These are phyloP conservation scores for Chorisops tibialis DNA, from an alignment of 2,888 invertebrate genomes.

Conservation along the genomic window DNA sequence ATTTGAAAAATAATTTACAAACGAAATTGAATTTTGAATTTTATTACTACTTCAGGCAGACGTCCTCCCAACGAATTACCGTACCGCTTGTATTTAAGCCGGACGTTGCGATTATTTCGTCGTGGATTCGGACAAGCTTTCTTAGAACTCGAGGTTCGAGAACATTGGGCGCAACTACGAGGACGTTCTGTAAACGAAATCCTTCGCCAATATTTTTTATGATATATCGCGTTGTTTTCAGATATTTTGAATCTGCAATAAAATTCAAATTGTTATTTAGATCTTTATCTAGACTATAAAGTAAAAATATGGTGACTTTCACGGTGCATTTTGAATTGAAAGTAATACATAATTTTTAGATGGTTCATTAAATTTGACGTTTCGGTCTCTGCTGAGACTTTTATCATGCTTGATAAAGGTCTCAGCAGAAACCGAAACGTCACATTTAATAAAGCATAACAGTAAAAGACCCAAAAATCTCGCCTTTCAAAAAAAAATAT, in stretches of 20 bases:
- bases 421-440: no score
- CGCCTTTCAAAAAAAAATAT: neutral
- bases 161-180: slow-evolving; percentile 66
- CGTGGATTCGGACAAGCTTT: slow-evolving; percentile 55
- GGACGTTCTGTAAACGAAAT: slow-evolving; percentile 60
- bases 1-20: neutral
- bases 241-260: slow-evolving; percentile 53
- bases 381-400: no score
- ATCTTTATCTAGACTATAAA: neutral
- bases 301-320: neutral
- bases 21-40: neutral
- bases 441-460: no score
- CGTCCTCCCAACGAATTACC: slow-evolving; percentile 32
- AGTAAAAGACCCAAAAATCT: no score
- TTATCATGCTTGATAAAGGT: no score
- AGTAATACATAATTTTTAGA: no score
- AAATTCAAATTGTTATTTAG: neutral
- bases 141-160: slow-evolving; percentile 59
- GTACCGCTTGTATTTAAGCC: slow-evolving; percentile 44
- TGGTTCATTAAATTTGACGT: neutral
- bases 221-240: slow-evolving; percentile 68
- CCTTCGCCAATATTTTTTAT: slow-evolving; percentile 64
- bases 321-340: no score
- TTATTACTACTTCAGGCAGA: slow-evolving; percentile 36
- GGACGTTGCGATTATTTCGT: slow-evolving; percentile 52